These are phyloP conservation scores for Physella acuta DNA, from an alignment of 1,140 invertebrate species.

Conservation along the genomic window DNA sequence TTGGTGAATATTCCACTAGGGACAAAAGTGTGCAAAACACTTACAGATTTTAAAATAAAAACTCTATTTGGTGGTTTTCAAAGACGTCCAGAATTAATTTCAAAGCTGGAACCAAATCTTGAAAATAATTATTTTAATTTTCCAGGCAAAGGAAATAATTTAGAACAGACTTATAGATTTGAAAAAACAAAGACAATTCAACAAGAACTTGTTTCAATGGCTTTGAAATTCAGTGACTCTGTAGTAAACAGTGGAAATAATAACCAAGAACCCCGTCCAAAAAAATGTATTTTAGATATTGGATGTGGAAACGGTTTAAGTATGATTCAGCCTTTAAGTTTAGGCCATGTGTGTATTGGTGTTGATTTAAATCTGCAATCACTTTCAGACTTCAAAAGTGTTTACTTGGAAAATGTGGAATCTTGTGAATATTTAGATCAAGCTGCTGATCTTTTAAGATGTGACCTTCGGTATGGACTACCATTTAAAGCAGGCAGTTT, in stretches of 20 bases:
- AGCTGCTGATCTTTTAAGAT: constrained; percentile 25
- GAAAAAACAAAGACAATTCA: constrained; percentile 24
- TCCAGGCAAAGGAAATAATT: constrained; percentile 4
- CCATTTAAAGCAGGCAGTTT: constrained; percentile 25
- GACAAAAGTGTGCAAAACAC: neutral
- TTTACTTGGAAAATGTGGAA: neutral
- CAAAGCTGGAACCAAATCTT: neutral
- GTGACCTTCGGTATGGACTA: constrained; percentile 25
- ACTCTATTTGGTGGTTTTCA: constrained; percentile 25
- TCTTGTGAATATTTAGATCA: neutral
- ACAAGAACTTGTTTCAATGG: constrained; percentile 14
- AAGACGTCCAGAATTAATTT: constrained; percentile 25
- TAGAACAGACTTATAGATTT: too few species aligned
- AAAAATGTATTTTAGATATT: constrained; percentile 34
- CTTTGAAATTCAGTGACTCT: constrained; percentile 4
- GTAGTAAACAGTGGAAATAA: neutral
- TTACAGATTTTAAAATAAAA: constrained; percentile 23
- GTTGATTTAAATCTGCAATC: constrained; percentile 27
- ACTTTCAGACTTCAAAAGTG: constrained; percentile 9
- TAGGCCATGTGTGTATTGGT: constrained; percentile 25
- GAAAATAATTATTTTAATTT: neutral
- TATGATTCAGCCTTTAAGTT: neutral
- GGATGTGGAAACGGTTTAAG: constrained; percentile 33
- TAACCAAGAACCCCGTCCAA: too few species aligned
- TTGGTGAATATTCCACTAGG: neutral